Conservation (phyloP, 2,113 vertebrate species). For the Myxocyprinus asiaticus region DNA sequence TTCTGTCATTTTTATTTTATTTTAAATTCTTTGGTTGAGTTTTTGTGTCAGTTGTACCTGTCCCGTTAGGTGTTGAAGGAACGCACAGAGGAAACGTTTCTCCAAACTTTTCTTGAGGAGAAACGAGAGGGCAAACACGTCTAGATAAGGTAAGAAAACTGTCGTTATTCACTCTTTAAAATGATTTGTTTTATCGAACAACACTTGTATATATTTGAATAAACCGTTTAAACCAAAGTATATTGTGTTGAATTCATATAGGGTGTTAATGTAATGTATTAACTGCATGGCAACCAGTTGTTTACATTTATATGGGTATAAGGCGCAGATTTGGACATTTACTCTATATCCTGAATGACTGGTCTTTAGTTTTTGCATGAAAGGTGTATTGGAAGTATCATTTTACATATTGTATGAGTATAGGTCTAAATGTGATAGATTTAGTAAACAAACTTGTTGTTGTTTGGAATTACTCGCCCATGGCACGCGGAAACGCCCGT, state of each 20-base stretch:
- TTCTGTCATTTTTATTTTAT: background rate
- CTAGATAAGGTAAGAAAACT: slow-evolving; percentile 26
- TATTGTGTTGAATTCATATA: too few species aligned
- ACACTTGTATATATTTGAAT: too few species aligned
- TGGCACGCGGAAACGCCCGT: background rate
- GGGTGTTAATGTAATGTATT: too few species aligned
- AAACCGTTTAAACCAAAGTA: too few species aligned
- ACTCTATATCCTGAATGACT: background rate
- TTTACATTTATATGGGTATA: too few species aligned
- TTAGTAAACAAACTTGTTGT: background rate
- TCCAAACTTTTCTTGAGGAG: slow-evolving; percentile 4
- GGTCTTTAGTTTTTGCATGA: background rate
- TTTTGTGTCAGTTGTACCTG: slow-evolving; percentile 10
- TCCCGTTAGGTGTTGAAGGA: slow-evolving; percentile 36
- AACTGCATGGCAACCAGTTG: too few species aligned
- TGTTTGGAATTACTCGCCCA: background rate
- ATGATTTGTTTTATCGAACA: background rate
- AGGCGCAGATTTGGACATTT: too few species aligned
- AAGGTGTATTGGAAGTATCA: background rate
- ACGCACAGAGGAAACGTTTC: slow-evolving; percentile 22
- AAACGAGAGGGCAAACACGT: slow-evolving; percentile 2
- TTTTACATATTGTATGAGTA: background rate
- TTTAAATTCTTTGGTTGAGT: slow-evolving; percentile 42
- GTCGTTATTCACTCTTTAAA: background rate
- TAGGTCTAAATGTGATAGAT: background rate